phyloP scores from a whole-genome alignment of 2,797 vertebrate species.

The Natrix natrix region DNA sequence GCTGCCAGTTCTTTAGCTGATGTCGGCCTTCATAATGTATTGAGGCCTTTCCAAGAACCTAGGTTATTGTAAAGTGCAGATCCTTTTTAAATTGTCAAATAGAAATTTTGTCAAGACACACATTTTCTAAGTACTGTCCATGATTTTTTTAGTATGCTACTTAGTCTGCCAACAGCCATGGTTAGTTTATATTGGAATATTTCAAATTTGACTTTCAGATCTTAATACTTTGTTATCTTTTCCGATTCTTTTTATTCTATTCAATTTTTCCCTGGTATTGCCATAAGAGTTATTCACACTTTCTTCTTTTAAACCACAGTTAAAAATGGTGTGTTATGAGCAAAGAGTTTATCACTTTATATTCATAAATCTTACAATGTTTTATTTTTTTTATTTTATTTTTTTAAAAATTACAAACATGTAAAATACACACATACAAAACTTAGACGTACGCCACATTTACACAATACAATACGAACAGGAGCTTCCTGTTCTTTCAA shows the following conservation, averaged over 20 bases:
- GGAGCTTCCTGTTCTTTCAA: no score
- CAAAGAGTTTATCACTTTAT: not conserved
- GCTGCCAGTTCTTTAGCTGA: not conserved
- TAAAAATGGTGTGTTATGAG: not conserved
- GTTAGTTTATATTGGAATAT: not conserved
- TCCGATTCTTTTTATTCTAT: not conserved
- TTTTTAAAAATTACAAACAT: no score
- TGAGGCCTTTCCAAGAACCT: not conserved
- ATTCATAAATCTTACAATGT: not conserved
- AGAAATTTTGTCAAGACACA: not conserved
- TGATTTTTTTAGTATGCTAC: not conserved
- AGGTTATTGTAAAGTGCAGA: not conserved
- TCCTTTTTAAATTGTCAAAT: not conserved
- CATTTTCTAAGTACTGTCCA: not conserved
- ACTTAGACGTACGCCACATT: no score
- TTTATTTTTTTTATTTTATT: no score
- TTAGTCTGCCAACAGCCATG: not conserved
- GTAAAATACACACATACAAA: no score
- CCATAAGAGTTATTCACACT: not conserved
- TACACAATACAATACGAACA: no score
- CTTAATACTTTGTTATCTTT: not conserved
- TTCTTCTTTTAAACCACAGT: not conserved
- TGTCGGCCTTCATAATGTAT: not conserved
- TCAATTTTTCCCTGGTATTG: not conserved
- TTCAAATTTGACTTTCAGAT: not conserved